Base-by-base conservation (phyloP, 2,888 invertebrate genomes). In the Pyrrhosoma nymphula region DNA sequence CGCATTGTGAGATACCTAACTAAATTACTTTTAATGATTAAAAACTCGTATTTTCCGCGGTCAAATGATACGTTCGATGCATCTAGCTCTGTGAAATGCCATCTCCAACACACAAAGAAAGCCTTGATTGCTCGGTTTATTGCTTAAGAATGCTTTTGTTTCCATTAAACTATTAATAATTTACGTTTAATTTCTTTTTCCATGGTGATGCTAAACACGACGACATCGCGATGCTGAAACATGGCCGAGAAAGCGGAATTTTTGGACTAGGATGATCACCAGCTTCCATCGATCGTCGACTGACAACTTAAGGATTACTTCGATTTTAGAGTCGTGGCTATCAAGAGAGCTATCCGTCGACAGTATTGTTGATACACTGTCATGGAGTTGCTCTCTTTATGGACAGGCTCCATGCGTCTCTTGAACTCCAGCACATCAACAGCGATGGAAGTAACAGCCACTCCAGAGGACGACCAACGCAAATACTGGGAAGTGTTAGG, bases 371-470 rank as follows among this genome's bases (percentile, higher is more conserved):
- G 97, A 97, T 97, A 97, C 98, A 99, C 99, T 99, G 99, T 99
- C 99, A 99, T 99, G 99, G 99, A 99, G 99, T 99, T 99, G 99
- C 99, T 99, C 99, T 99, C 99, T 99, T 99, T 99, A 99, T 99
- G 98, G 98, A 98, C 98, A 98, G 98, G 98, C 98, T 98, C 95
- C 88, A 88, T n/a, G 88, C 95, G 88, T 95, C 88, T 95, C 95
- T 93, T 93, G 75, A 69, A 16, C n/a, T 55, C 89, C 30, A 89
- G 47, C 89, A n/a, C 35, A 26, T 23, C 89, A 89, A 18, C 55
- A 2, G 14, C 0, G 35, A 30, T 35, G 35, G 16, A 82, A 3
- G 35, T 2, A 35, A 0, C 30, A 82, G 14, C 35, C 35, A 82
- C 0, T 82, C 14, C 35, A 82, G 82, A 82, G n/a, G 35, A 30